Percentiles rank a stretch among this genome's conserved stretches.
phyloP scores from a whole-genome alignment of 1,140 invertebrate genomes.

The Drosophila repleta region DNA sequence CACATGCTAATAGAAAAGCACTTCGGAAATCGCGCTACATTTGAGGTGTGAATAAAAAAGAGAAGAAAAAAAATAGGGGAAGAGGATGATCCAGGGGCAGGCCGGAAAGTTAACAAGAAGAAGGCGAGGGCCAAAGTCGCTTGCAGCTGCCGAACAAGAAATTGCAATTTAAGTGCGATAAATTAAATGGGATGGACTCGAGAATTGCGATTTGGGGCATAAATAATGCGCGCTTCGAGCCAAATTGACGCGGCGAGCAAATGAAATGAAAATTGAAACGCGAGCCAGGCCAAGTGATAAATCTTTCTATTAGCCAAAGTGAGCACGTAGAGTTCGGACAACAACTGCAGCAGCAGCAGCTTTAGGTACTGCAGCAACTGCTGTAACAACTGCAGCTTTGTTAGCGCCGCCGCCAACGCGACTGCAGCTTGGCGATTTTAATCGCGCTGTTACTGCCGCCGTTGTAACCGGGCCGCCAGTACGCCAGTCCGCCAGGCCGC shows the following conservation, averaged over 20 bases:
- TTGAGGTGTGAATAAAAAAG: slow-evolving; percentile 67
- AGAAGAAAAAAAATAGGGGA: slow-evolving; percentile 14
- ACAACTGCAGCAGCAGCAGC: slow-evolving; percentile 11
- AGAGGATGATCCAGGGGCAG: not conserved
- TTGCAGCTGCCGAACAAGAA: slow-evolving; percentile 59
- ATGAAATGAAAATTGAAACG: slow-evolving; percentile 82
- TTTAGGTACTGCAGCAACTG: not conserved
- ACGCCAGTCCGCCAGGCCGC: slow-evolving; percentile 42
- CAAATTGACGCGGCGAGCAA: slow-evolving; percentile 68
- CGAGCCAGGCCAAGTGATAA: slow-evolving; percentile 66
- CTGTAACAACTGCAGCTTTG: slow-evolving; percentile 47
- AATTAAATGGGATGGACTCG: slow-evolving; percentile 53
- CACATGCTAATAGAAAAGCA: slow-evolving; percentile 73
- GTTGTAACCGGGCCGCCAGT: slow-evolving; percentile 24
- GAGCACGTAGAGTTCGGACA: slow-evolving; percentile 46
- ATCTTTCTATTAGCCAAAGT: slow-evolving; percentile 82
- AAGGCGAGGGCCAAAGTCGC: slow-evolving; percentile 1
- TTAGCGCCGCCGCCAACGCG: slow-evolving; percentile 69
- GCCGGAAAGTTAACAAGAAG: not conserved
- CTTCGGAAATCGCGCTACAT: slow-evolving; percentile 65
- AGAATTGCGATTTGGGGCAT: slow-evolving; percentile 38
- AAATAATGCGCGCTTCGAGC: slow-evolving; percentile 63
- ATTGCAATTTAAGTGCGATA: slow-evolving; percentile 82
- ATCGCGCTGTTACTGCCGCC: slow-evolving; percentile 50
- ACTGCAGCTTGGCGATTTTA: slow-evolving; percentile 68